A percentile compares a stretch with the other conserved stretches of the same genome.
Conservation (phyloP, 2,888 invertebrate species). For the Sicus ferrugineus region DNA sequence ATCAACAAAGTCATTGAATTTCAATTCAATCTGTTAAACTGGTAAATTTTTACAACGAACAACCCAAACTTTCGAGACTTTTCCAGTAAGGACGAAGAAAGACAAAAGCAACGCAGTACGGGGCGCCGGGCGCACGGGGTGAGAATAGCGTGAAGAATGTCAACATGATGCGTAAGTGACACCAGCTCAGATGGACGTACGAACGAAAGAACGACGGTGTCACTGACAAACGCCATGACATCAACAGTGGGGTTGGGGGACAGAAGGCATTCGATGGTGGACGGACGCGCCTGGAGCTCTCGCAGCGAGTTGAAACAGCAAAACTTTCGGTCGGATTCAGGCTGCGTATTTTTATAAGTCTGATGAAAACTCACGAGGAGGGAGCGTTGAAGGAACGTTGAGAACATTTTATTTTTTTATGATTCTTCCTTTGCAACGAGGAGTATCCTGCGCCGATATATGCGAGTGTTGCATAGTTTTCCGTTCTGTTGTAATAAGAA, state of each 20-base stretch:
- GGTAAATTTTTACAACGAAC: conserved; percentile 12
- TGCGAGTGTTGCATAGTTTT: background rate
- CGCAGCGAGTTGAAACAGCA: too few relatives aligned
- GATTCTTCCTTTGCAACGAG: background rate
- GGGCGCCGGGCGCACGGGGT: background rate
- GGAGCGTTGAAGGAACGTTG: conserved; percentile 10
- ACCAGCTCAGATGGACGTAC: conserved; percentile 9
- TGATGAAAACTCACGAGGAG: conserved; percentile 6
- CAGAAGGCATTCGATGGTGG: too few relatives aligned
- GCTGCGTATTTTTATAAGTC: conserved; percentile 14
- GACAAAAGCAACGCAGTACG: background rate
- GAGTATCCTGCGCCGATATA: background rate
- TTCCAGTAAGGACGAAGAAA: conserved; percentile 25
- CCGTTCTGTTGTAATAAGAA: conserved; percentile 28
- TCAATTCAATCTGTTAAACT: conserved; percentile 30
- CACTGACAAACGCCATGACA: conserved; percentile 9
- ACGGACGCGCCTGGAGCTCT: conserved; percentile 6
- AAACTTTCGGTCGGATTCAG: too few relatives aligned
- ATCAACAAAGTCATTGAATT: conserved; percentile 7
- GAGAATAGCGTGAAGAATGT: background rate
- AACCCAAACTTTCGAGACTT: conserved; percentile 16
- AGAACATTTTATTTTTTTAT: conserved; percentile 6
- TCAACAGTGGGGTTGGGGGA: too few relatives aligned
- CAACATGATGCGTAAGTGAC: conserved; percentile 13
- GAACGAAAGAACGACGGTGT: conserved; percentile 4